A percentile compares a stretch with the other conserved stretches of the same genome.
Evolutionary conservation across 2,797 vertebrate genomes (phyloP).

Genomic region (Hipposideros larvatus): DNA sequence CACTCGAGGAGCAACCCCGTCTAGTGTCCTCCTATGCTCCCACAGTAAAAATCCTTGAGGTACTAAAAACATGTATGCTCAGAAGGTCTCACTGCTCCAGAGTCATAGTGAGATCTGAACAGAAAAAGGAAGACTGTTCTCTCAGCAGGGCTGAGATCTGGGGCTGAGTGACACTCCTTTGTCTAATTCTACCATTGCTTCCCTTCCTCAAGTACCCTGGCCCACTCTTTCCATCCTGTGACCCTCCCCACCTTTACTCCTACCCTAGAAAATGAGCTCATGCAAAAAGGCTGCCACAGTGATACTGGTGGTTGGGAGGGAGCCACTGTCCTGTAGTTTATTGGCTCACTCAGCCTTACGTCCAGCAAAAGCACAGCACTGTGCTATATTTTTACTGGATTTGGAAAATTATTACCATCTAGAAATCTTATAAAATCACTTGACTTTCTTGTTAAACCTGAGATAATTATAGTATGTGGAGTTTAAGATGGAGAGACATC

Average conservation of each 20-base stretch:
- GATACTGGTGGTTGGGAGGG: neutral
- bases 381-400: neutral
- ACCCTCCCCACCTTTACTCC: neutral
- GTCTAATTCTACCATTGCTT: neutral
- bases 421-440: neutral
- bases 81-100: neutral
- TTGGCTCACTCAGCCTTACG: neutral
- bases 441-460: neutral
- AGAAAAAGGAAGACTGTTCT: neutral
- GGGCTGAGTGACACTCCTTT: neutral
- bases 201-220: neutral
- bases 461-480: neutral
- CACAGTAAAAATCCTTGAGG: neutral
- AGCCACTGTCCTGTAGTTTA: neutral
- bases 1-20: neutral
- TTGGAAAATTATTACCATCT: neutral
- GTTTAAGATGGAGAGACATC: neutral
- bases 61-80: neutral
- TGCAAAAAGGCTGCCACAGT: neutral
- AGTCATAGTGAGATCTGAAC: neutral
- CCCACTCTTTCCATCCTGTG: neutral
- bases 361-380: neutral
- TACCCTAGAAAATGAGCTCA: neutral
- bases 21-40: neutral
- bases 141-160: neutral